Percentiles rank a stretch among this genome's conserved stretches.
These are phyloP conservation scores for Allygus modestus DNA, from an alignment of 2,888 invertebrate species.

Conservation along the genomic window DNA sequence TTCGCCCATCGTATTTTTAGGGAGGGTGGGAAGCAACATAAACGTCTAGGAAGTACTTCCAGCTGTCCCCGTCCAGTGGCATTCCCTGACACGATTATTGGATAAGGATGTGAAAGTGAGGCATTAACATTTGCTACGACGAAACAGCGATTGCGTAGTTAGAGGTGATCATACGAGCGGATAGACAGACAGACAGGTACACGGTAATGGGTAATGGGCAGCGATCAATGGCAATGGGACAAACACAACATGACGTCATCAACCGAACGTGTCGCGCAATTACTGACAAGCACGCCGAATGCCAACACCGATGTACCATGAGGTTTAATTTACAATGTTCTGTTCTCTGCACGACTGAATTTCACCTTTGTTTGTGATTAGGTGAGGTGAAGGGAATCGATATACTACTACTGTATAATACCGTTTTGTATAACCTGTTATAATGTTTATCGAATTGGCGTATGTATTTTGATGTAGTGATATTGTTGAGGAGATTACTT, in stretches of 20 bases:
- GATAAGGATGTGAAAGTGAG: slow-evolving; percentile 5
- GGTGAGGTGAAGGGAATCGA: not conserved
- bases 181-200: not conserved
- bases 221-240: slow-evolving; percentile 4
- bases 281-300: not conserved
- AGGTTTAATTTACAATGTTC: not conserved
- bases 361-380: not conserved
- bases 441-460: no score
- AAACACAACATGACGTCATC: slow-evolving; percentile 19
- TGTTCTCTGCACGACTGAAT: not conserved
- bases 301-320: not conserved
- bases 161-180: not conserved
- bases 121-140: not conserved
- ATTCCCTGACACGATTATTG: not conserved
- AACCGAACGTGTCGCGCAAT: not conserved
- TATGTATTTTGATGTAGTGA: no score
- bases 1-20: no score
- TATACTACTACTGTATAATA: no score
- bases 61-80: not conserved
- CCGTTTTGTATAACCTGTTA: no score
- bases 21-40: not conserved
- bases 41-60: not conserved
- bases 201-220: no score
- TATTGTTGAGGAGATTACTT: no score
- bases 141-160: not conserved